phyloP scores from a whole-genome alignment of 2,888 invertebrate genomes.

The Scaptomyza polygonia region DNA sequence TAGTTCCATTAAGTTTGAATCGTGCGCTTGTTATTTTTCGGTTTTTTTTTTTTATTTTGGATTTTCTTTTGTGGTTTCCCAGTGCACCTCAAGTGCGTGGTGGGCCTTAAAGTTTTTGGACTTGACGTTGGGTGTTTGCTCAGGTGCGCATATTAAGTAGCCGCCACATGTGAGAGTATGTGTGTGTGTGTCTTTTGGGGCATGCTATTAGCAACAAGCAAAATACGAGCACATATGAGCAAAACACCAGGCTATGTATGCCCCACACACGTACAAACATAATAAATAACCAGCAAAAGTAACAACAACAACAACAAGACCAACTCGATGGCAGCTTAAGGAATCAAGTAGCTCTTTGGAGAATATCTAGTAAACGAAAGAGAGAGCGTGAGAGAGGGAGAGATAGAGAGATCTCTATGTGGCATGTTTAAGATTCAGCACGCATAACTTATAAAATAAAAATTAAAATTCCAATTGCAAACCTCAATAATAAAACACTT shows the following conservation, averaged over 20 bases:
- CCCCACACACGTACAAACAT: slow-evolving; percentile 59
- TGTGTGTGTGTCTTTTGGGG: slow-evolving; percentile 42
- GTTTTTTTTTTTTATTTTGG: slow-evolving; percentile 21
- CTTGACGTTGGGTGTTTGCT: slow-evolving; percentile 46
- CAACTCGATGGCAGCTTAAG: slow-evolving; percentile 33
- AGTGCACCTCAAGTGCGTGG: slow-evolving; percentile 47
- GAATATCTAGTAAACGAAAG: slow-evolving; percentile 1
- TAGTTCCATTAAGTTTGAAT: background rate
- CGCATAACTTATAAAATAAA: slow-evolving; percentile 77
- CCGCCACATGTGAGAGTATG: slow-evolving; percentile 39
- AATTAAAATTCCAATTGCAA: slow-evolving; percentile 78
- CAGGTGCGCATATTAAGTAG: slow-evolving; percentile 77
- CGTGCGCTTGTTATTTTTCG: slow-evolving; percentile 9
- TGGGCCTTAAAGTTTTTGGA: slow-evolving; percentile 59
- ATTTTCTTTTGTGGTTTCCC: slow-evolving; percentile 22
- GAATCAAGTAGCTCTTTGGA: slow-evolving; percentile 42
- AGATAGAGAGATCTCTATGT: slow-evolving; percentile 39
- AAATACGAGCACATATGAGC: slow-evolving; percentile 33
- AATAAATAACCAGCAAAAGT: slow-evolving; percentile 65
- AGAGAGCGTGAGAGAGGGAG: slow-evolving; percentile 3
- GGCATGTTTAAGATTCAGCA: slow-evolving; percentile 70
- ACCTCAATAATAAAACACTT: slow-evolving; percentile 75
- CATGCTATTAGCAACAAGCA: slow-evolving; percentile 55
- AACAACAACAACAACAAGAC: slow-evolving; percentile 32
- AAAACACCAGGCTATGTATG: slow-evolving; percentile 12